Percentiles rank a stretch among this genome's conserved stretches.
phyloP scores from a whole-genome alignment of 1,140 invertebrate species.

The Plectrocnemia conspersa region DNA sequence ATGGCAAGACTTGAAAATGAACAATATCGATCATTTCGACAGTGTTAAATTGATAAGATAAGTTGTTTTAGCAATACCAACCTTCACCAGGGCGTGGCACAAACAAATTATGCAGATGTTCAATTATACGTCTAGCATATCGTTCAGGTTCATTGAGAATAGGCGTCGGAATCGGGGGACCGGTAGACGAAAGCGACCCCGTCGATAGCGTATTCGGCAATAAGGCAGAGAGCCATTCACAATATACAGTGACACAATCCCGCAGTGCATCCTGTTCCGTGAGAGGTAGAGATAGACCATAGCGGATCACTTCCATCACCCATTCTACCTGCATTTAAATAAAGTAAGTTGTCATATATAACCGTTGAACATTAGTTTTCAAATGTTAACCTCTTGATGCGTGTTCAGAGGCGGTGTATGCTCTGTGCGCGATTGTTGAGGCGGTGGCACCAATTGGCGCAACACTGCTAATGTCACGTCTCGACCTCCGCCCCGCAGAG shows the following conservation, averaged over 20 bases:
- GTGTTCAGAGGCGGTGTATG: constrained; percentile 65
- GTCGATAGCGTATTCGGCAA: constrained; percentile 73
- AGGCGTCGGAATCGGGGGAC: constrained; percentile 79
- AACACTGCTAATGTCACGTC: constrained; percentile 83
- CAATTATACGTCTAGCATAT: constrained; percentile 87
- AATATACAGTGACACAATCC: constrained; percentile 95
- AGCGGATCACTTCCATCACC: constrained; percentile 92
- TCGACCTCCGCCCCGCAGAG: constrained; percentile 71
- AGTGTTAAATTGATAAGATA: constrained; percentile 17
- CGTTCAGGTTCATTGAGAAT: constrained; percentile 85
- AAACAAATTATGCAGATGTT: constrained; percentile 93
- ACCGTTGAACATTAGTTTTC: neutral
- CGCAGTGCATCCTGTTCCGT: constrained; percentile 89
- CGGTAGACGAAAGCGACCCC: constrained; percentile 69
- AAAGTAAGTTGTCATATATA: neutral
- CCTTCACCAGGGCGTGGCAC: constrained; percentile 88
- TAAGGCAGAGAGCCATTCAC: constrained; percentile 90
- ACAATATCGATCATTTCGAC: constrained; percentile 32
- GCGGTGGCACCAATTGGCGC: constrained; percentile 71
- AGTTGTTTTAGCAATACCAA: constrained; percentile 39
- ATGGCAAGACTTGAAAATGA: constrained; percentile 75
- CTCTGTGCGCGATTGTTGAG: constrained; percentile 69
- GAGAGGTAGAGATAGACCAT: constrained; percentile 84
- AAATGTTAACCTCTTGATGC: constrained; percentile 63
- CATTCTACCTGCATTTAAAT: constrained; percentile 60